phyloP scores from a whole-genome alignment of 1,140 invertebrate species.

The Euwallacea similis region DNA sequence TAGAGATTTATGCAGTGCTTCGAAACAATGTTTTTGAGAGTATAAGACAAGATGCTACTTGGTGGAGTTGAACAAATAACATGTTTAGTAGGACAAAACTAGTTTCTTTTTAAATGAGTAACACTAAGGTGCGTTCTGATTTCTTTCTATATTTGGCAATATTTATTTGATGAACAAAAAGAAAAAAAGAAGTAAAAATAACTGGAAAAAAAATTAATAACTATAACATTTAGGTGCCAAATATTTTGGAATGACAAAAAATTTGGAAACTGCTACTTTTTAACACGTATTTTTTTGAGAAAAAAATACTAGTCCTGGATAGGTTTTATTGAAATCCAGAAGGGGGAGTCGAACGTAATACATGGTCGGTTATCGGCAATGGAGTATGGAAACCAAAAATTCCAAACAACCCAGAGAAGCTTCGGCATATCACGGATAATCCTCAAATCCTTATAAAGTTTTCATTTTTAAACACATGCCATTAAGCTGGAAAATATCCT shows the following conservation, averaged over 20 bases:
- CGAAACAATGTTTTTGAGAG: conserved; percentile 40
- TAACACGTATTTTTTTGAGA: no score
- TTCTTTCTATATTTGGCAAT: conserved; percentile 41
- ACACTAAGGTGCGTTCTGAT: conserved; percentile 11
- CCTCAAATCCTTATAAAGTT: no score
- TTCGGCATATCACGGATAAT: no score
- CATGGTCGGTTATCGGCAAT: no score
- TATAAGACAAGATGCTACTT: conserved; percentile 50
- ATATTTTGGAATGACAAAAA: neutral
- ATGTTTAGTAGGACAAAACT: conserved; percentile 1
- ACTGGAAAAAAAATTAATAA: neutral
- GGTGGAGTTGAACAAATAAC: conserved; percentile 36
- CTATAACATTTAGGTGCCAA: conserved; percentile 3
- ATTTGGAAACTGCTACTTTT: no score
- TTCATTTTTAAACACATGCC: no score
- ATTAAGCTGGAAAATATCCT: no score
- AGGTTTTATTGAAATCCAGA: no score
- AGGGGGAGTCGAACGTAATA: no score
- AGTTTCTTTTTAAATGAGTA: neutral
- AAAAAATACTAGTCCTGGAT: no score
- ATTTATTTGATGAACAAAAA: conserved; percentile 25
- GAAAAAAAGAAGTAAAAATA: conserved; percentile 16
- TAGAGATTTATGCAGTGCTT: conserved; percentile 50
- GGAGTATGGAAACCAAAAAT: no score
- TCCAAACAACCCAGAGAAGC: no score